Evolutionary conservation across 2,113 vertebrate species (phyloP).

Genomic region (Copsychus sechellarum): DNA sequence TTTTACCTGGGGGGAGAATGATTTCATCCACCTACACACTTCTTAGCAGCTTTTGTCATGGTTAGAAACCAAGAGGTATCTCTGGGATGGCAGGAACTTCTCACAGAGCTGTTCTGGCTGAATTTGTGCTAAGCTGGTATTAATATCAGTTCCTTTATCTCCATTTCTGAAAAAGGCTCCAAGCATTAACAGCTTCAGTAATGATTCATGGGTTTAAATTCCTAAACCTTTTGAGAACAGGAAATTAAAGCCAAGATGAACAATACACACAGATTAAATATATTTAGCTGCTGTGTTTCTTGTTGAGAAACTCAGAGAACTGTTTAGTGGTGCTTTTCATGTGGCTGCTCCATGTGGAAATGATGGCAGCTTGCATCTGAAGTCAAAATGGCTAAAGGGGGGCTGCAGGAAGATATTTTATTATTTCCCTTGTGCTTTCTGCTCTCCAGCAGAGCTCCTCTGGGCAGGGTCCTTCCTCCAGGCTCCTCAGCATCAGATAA

Average conservation of each 20-base stretch:
- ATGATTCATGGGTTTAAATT: slow-evolving; percentile 65
- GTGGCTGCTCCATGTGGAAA: slow-evolving; percentile 50
- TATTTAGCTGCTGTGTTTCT: slow-evolving; percentile 54
- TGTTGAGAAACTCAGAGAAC: slow-evolving; percentile 28
- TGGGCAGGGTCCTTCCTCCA: neutral
- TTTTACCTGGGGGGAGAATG: neutral
- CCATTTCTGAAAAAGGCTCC: slow-evolving; percentile 32
- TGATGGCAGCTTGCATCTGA: neutral
- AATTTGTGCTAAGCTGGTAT: slow-evolving; percentile 47
- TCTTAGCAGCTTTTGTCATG: neutral
- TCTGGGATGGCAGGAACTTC: neutral
- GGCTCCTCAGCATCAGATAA: neutral
- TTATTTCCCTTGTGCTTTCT: slow-evolving; percentile 19
- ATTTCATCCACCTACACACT: neutral
- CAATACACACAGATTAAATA: slow-evolving; percentile 64
- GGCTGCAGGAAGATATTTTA: neutral
- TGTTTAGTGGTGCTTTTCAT: slow-evolving; percentile 52
- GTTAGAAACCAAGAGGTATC: neutral
- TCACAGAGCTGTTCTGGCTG: neutral
- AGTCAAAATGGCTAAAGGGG: neutral
- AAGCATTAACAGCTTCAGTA: slow-evolving; percentile 51
- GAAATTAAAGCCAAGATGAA: slow-evolving; percentile 71
- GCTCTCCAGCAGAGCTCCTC: neutral
- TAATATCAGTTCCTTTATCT: slow-evolving; percentile 56
- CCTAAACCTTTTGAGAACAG: slow-evolving; percentile 62